These are phyloP conservation scores for Aurelia aurita DNA, from an alignment of 30 jellyfish, hydroid and myxozoan species.

Conservation along the genomic window DNA sequence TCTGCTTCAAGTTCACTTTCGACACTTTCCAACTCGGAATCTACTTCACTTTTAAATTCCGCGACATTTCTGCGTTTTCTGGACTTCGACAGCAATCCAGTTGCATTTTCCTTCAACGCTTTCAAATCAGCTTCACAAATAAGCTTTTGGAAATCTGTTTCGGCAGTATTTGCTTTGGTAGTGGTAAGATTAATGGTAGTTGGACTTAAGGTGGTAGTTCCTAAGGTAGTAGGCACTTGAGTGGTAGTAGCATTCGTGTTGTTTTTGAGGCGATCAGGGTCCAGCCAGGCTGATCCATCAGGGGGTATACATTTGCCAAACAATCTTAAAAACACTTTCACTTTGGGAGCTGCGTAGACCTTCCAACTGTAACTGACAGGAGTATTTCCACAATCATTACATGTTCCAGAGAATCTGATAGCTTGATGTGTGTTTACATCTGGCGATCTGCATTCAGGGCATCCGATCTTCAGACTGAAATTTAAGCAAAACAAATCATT, in stretches of 20 bases:
- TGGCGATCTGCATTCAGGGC: constrained; percentile 35
- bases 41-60: background rate
- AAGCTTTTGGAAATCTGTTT: constrained; percentile 17
- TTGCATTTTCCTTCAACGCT: constrained; percentile 1
- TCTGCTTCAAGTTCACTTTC: background rate
- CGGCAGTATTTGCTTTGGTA: background rate
- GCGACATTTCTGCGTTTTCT: constrained; percentile 2
- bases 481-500: too few species aligned
- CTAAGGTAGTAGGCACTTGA: constrained; percentile 14
- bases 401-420: constrained; percentile 17
- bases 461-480: constrained; percentile 45
- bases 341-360: constrained; percentile 15
- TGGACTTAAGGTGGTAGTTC: constrained; percentile 11
- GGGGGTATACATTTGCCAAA: constrained; percentile 61
- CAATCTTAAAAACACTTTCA: constrained; percentile 22
- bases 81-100: background rate
- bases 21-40: background rate
- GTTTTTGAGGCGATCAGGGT: background rate
- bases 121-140: constrained; percentile 32
- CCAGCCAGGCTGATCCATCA: constrained; percentile 71
- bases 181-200: background rate
- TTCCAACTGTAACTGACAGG: constrained; percentile 51
- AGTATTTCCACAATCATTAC: constrained; percentile 37
- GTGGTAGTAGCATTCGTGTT: constrained; percentile 39
- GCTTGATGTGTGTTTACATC: constrained; percentile 59